A percentile compares a stretch with the other conserved stretches of the same genome.
These are phyloP conservation scores for Aurelia aurita complex sp. Pacific DNA, from an alignment of 30 jellyfish, hydroid and myxozoan species.

Conservation along the genomic window DNA sequence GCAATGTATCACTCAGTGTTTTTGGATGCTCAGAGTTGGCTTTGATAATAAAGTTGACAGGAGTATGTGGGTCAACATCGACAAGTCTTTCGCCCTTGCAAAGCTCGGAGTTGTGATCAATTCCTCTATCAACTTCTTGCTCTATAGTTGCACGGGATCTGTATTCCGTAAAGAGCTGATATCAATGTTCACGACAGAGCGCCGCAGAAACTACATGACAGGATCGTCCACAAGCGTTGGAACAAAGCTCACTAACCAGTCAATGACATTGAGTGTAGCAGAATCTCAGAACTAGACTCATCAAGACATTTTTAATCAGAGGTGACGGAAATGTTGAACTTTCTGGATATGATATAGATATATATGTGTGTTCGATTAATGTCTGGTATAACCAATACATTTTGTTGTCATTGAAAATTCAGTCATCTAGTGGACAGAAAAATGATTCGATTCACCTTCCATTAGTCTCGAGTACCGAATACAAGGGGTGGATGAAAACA, in stretches of 20 bases:
- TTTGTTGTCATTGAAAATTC: too few species aligned
- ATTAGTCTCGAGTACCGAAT: too few species aligned
- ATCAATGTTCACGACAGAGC: constrained; percentile 5
- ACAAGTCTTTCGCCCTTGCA: constrained; percentile 79
- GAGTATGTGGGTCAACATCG: constrained; percentile 50
- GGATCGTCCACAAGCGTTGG: constrained; percentile 20
- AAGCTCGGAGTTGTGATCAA: constrained; percentile 86
- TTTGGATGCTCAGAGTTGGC: constrained; percentile 57
- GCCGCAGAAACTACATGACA: neutral
- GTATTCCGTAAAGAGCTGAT: constrained; percentile 74
- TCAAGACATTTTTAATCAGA: too few species aligned
- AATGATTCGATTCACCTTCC: too few species aligned
- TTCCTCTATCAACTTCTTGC: constrained; percentile 84
- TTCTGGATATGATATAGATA: too few species aligned
- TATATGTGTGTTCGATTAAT: too few species aligned
- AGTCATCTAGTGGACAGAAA: too few species aligned
- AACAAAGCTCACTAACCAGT: constrained; percentile 28
- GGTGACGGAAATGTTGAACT: too few species aligned
- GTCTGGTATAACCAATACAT: too few species aligned
- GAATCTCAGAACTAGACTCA: neutral
- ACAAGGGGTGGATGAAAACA: too few species aligned
- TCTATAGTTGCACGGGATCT: constrained; percentile 75
- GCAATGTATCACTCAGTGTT: constrained; percentile 94
- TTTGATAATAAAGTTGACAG: neutral
- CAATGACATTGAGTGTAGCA: constrained; percentile 1